Evolutionary conservation across 2,888 invertebrate genomes (phyloP).

Genomic region (Phengaris arion): DNA sequence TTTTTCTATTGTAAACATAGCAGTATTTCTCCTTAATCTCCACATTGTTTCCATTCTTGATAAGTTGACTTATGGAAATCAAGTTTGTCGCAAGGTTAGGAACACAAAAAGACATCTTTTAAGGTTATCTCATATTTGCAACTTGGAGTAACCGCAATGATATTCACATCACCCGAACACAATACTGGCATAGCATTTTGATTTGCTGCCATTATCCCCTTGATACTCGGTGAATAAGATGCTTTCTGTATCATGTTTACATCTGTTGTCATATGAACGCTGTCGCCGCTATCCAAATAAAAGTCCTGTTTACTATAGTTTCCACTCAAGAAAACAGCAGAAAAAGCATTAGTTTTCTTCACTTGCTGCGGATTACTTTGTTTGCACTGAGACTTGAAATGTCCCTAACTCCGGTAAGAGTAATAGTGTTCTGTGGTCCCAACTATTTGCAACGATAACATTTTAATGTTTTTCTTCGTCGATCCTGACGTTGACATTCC

Average conservation of each 20-base stretch:
- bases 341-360: not conserved
- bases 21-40: not conserved
- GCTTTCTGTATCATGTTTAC: not conserved
- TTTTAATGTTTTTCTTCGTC: not conserved
- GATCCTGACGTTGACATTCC: not conserved
- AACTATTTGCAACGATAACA: not conserved
- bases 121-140: not conserved
- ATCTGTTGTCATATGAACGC: not conserved
- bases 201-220: conserved; percentile 33
- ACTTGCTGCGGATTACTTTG: not conserved
- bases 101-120: not conserved
- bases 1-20: not conserved
- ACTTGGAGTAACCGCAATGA: conserved; percentile 15
- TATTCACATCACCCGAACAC: conserved; percentile 32
- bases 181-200: conserved; percentile 34
- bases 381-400: not conserved
- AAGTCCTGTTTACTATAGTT: not conserved
- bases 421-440: too few species aligned
- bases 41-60: conserved; percentile 2
- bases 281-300: not conserved
- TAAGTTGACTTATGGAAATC: conserved; percentile 5
- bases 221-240: conserved; percentile 23
- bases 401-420: too few species aligned
- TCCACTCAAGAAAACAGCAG: not conserved
- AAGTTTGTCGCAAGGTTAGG: conserved; percentile 8